These are phyloP conservation scores for Pterois miles DNA, from an alignment of 2,797 vertebrate species.

Conservation along the genomic window DNA sequence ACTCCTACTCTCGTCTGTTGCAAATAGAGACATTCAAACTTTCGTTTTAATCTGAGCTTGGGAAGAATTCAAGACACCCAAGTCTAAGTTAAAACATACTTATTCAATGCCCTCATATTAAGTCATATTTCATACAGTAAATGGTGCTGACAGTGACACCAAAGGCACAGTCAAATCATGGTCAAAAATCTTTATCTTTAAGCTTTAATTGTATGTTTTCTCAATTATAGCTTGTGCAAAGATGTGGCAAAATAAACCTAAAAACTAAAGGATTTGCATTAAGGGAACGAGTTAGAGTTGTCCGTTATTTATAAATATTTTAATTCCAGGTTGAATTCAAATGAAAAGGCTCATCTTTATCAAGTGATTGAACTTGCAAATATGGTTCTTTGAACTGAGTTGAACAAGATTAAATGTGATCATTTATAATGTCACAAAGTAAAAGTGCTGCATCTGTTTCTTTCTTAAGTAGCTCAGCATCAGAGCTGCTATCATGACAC, in stretches of 20 bases:
- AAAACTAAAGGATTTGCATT: background rate
- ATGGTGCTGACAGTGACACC: background rate
- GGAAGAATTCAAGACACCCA: background rate
- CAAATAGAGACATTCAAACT: background rate
- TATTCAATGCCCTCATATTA: background rate
- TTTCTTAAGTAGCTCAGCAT: background rate
- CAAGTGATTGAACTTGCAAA: background rate
- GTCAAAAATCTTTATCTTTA: background rate
- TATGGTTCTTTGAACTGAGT: background rate
- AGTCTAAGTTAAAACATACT: background rate
- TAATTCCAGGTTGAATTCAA: background rate
- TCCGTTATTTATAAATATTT: background rate
- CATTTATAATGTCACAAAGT: background rate
- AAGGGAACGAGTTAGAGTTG: background rate
- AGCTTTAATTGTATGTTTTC: background rate
- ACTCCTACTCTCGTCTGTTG: background rate
- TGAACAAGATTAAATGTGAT: background rate
- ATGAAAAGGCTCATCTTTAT: background rate
- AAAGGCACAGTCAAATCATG: background rate
- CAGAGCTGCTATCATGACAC: background rate
- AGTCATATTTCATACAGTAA: background rate
- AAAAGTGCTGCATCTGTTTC: background rate
- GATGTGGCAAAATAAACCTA: background rate
- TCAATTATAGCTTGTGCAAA: background rate
- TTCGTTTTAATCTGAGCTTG: background rate